These are phyloP conservation scores for Malacoraja senta DNA, from an alignment of 2,797 vertebrate genomes.

Conservation along the genomic window DNA sequence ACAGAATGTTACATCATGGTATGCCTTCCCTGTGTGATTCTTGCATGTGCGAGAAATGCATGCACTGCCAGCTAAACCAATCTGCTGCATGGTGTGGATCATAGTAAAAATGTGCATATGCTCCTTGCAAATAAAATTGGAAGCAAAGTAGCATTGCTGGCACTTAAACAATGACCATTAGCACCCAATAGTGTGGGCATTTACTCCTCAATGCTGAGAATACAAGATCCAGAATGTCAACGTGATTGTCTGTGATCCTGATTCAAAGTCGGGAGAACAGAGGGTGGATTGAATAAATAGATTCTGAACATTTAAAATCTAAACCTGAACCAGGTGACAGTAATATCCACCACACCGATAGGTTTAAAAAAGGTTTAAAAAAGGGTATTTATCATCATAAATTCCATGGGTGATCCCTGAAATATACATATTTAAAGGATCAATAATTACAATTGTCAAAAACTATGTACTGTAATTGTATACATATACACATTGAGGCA, in stretches of 20 bases:
- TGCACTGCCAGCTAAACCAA: no score
- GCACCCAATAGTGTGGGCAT: no score
- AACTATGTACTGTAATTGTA: neutral
- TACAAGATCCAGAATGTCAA: neutral
- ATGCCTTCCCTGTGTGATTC: no score
- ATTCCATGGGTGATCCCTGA: neutral
- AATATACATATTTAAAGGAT: neutral
- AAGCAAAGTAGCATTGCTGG: no score
- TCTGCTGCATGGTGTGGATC: no score
- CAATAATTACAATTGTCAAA: neutral
- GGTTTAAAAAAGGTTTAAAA: neutral
- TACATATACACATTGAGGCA: no score
- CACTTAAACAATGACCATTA: no score
- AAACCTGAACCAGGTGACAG: neutral
- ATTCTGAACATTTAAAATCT: neutral
- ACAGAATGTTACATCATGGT: no score
- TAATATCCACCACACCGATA: neutral
- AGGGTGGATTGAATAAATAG: neutral
- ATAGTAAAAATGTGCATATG: no score
- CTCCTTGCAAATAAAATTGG: no score
- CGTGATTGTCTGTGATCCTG: neutral
- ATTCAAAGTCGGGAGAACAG: neutral
- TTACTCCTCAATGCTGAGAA: neutral
- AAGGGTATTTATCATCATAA: neutral
- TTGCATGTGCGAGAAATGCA: no score